Evolutionary conservation across 2,797 vertebrate species (phyloP).

Genomic region (Leucoraja ocellata): DNA sequence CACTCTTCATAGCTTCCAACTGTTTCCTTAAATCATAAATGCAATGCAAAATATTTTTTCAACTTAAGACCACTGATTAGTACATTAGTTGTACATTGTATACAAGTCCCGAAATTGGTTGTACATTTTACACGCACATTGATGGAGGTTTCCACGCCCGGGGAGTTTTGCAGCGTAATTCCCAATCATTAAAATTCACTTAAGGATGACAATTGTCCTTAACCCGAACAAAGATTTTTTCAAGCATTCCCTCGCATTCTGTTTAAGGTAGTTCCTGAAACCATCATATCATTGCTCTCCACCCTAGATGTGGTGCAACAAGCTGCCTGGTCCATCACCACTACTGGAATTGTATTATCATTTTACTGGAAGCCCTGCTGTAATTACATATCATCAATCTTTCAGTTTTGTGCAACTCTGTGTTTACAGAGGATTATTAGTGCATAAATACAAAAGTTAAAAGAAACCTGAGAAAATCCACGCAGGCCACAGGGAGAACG

Average conservation of each 20-base stretch:
- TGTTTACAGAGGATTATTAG: neutral
- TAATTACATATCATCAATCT: neutral
- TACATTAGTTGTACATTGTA: no score
- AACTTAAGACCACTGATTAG: no score
- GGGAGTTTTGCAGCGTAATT: neutral
- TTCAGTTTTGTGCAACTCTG: neutral
- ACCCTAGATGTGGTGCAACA: neutral
- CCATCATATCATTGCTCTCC: neutral
- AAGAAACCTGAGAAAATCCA: neutral
- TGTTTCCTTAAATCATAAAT: no score
- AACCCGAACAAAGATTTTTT: neutral
- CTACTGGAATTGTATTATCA: neutral
- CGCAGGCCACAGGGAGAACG: no score
- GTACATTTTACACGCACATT: neutral
- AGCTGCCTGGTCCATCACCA: neutral
- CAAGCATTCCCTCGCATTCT: neutral
- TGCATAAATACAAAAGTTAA: no score
- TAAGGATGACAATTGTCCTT: neutral
- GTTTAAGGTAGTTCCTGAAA: neutral
- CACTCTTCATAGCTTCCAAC: no score
- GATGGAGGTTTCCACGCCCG: neutral
- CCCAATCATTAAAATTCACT: neutral
- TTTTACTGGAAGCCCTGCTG: neutral
- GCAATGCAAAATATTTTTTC: no score
- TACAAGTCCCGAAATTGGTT: no score